Evolutionary conservation across 2,888 invertebrate genomes (phyloP), one percentile per base, ranked within the genome.

Genomic region (Ceratothoa steindachneri): DNA sequence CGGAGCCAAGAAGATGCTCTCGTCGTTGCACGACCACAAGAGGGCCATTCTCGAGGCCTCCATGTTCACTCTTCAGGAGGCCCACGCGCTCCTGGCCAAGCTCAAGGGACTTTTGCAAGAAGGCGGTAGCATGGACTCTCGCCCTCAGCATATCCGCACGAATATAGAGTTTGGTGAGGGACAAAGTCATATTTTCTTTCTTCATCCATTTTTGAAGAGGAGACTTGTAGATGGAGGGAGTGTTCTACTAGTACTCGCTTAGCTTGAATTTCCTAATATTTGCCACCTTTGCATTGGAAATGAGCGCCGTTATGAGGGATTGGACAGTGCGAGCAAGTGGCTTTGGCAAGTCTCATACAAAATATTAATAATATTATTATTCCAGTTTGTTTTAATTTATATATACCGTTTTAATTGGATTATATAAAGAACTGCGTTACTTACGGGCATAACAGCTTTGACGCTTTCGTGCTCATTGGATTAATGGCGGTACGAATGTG

Each of bases 41-140:
- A 89, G 90, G 82, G 86, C 88, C 69, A 89, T 93, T 84, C 85
- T 93, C 73, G 92, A 92, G 80, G 87, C 90, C 4, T 88, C 93
- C 1, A 91, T 93, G 89, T 87, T 88, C n/a, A 90, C 93, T 1
- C 86, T 94, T 67, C 91, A 92, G 82, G 89, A 91, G 80, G 93
- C 93, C 67, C 91, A 92, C 68, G 72, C 69, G 27, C 77, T 80
- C 15, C 70, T 80, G 66, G 75, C 67, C 19, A 51, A 73, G 52
- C 72, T 80, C 24, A 75, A 73, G 66, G 71, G 75, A 4, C 64
- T 77, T 55, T 53, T 77, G 30, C 31, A 74, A 9, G 75, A 77
- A 67, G 77, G 77, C 24, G 80, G 75, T 22, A 75, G 75, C 2
- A 67, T 80, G 51, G 80, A 80, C 67, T 80, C 80, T 5, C 51